These are phyloP conservation scores for Cantharis rufa DNA, from an alignment of 2,888 invertebrate species.

Conservation along the genomic window DNA sequence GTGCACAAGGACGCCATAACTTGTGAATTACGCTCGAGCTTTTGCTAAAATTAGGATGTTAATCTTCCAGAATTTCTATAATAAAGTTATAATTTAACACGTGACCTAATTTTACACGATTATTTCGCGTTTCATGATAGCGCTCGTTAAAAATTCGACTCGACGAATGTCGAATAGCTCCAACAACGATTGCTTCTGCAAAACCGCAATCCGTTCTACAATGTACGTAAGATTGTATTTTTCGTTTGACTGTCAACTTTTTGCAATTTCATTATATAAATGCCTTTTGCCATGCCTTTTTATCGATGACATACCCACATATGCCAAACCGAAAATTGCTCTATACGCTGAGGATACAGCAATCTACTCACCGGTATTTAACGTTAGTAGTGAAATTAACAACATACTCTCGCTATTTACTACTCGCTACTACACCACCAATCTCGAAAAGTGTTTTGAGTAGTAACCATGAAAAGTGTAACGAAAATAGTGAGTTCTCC, in stretches of 20 bases:
- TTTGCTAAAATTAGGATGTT: conserved; percentile 32
- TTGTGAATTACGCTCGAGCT: conserved; percentile 35
- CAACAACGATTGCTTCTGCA: neutral
- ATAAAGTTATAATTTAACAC: conserved; percentile 32
- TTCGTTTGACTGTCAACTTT: neutral
- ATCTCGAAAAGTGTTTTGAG: no score
- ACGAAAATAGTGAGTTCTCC: no score
- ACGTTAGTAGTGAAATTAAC: no score
- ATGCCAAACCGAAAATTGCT: no score
- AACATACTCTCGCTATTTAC: no score
- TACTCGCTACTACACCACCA: no score
- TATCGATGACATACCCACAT: no score
- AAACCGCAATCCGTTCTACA: neutral
- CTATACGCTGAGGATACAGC: no score
- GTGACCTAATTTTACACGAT: conserved; percentile 2
- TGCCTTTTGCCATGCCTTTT: no score
- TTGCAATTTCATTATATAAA: no score
- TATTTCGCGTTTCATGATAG: neutral
- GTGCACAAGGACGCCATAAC: conserved; percentile 37
- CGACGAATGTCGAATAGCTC: neutral
- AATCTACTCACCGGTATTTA: no score
- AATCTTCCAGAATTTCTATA: conserved; percentile 31
- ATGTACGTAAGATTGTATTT: neutral
- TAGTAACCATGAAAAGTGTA: no score
- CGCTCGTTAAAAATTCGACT: neutral